Base-by-base conservation (phyloP, 2,113 vertebrate genomes). In the Terrapene triunguis region DNA sequence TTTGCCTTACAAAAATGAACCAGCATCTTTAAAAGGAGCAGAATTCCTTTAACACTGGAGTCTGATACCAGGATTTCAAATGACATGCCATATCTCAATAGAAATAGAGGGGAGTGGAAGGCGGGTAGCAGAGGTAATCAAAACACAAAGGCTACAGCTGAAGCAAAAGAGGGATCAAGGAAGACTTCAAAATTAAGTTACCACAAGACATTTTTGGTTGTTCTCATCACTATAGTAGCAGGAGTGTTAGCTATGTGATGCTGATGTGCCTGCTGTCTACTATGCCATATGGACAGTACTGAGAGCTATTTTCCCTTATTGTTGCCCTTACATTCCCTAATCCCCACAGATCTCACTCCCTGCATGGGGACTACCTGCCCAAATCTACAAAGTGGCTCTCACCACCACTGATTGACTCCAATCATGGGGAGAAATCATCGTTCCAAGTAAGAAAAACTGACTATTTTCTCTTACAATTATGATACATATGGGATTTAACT, bases 281-380 rank as follows among this genome's bases (percentile, higher is more conserved):
- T n/a, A 21, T n/a, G 62, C 32, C 35, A n/a, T n/a, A 69, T 72
- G 19, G n/a, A 35, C 16, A n/a, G 9, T 38, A 21, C 65, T 72
- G n/a, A 72, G 65, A 69, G 16, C 35, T 72, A 69, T n/a, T 80
- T 78, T 25, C 17, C n/a, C 74, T 50, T 80, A 22, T 17, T 59
- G 14, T 32, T 87, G 55, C 57, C 74, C 8, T 72, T 25, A 13
- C 35, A 47, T 76, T 1, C 32, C 12, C 29, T 2, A 29, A 24
- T 48, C 76, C 12, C 14, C 21, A 10, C 16, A 55, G 29, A 13
- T 57, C 16, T 19, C 13, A 47, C 82, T 27, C 11, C n/a, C 27
- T 2, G 47, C 11, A 3, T 0, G 10, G 35, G 47, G 27, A n/a
- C 29, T 9, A 42, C 69, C 32, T 12, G 5, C 0, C 22, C 21